These are phyloP conservation scores for Chrysoperla carnea DNA, from an alignment of 1,140 invertebrate species.

Conservation along the genomic window DNA sequence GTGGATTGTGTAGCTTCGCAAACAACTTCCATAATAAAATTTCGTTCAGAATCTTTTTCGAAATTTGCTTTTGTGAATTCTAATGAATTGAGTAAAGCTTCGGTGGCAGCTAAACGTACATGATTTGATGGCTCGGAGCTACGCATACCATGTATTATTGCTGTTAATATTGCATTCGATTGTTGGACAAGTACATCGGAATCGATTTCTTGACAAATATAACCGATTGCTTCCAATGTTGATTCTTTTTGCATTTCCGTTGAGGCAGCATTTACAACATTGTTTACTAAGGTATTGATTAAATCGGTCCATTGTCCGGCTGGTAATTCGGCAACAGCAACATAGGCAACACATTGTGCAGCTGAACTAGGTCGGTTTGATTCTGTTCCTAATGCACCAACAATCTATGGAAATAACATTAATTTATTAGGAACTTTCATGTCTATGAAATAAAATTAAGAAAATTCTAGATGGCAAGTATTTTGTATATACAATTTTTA, in stretches of 20 bases:
- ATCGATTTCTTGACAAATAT: conserved; percentile 69
- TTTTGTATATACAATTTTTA: too few relatives aligned
- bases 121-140: conserved; percentile 66
- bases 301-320: conserved; percentile 70
- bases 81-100: conserved; percentile 91
- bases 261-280: conserved; percentile 67
- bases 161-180: conserved; percentile 93
- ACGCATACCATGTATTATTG: conserved; percentile 96
- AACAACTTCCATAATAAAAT: conserved; percentile 99
- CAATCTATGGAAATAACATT: conserved; percentile 41
- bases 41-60: conserved; percentile 89
- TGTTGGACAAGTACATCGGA: conserved; percentile 79
- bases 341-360: conserved; percentile 96
- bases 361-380: conserved; percentile 86
- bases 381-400: conserved; percentile 89
- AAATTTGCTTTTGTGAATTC: conserved; percentile 99
- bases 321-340: conserved; percentile 91
- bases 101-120: conserved; percentile 87
- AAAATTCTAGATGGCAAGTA: too few relatives aligned
- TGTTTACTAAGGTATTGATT: conserved; percentile 69
- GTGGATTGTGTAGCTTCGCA: conserved; percentile 76
- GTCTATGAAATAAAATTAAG: conserved; percentile 1
- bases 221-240: conserved; percentile 89
- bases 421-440: neutral
- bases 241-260: conserved; percentile 92